Evolutionary conservation across 1,140 invertebrate species (phyloP), one percentile per base, ranked within the genome.

Genomic region (Polypedilum pembai): DNA sequence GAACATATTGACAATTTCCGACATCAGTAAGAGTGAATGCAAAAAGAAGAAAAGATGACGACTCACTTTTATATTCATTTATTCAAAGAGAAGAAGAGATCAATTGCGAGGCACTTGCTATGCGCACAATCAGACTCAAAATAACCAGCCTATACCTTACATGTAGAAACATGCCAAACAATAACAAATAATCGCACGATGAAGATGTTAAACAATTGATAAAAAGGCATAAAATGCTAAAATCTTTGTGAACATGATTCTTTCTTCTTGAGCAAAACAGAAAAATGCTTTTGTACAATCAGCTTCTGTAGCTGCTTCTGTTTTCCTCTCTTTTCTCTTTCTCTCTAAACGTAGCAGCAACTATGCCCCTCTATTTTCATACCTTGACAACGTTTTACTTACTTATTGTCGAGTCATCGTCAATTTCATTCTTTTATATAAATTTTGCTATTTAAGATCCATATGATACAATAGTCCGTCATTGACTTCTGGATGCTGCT

Each of bases 171-270:
- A 69, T 56, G 45, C n/a, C 45, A 56, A 56, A 56, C 45, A 18
- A 69, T 69, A 18, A 69, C 17, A 69, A 69, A 69, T 69, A 20
- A 69, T 18, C 17, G 65, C 17, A 18, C 65, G 18, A 69, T 69
- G 17, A 69, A 69, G 65, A 18, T 69, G 65, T 69, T 20, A 69
- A 69, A 69, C 65, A 69, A 69, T 69, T 18, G 65, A 69, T 69
- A 18, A 7, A 56, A 17, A 21, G 65, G 5, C 18, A 69, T 33
- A 69, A 7, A 69, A 69, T 69, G 5, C 17, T 69, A 18, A 33
- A 69, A 69, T 69, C 65, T 69, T 45, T 69, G 17, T 20, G 17
- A 69, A 69, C 65, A 69, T 69, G 65, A 69, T 69, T 69, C 17
- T 21, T 69, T 56, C 45, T 12, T 33, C 24, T 33, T 33, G 1